Base-by-base conservation (phyloP, 2,113 vertebrate species). In the Macquaria australasica region DNA sequence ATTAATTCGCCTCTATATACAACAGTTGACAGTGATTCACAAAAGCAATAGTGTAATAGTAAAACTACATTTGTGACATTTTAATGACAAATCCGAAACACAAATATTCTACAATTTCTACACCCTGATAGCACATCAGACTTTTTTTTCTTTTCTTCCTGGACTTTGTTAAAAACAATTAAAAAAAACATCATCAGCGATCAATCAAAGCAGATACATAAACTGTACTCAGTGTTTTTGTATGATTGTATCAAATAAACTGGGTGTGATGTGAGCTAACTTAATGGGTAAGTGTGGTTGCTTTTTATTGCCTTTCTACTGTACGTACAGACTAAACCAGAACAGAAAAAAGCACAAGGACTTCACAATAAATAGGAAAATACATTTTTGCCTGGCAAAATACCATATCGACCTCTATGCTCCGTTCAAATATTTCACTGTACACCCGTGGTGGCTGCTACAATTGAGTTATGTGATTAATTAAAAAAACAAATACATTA, bases 311-410 rank as follows among this genome's bases (percentile, higher is more conserved):
- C 91, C 87, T 77, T 86, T 84, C 88, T 93, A 89, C 73, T 87
- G 86, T 84, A 90, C 87, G 77, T 80, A 81, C 84, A 86, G 74
- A 84, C 87, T 78, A 74, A 92, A 91, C 86, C 85, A 87, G 86
- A 92, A 86, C 82, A 92, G 79, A 79, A 85, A 87, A 93, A 90
- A 93, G 85, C 91, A 93, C 85, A 71, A 93, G 79, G 89, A 93
- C 90, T 86, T 92, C 91, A 95, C 93, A 95, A 96, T 96, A 96
- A 96, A 96, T 95, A 96, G 92, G 92, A 94, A 94, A 92, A 91
- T 87, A 92, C 89, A 91, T 90, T 89, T 48, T 94, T 79, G 89
- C 90, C 90, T 90, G 90, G 84, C 82, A 92, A 93, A 93, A 93
- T 78, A 91, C 87, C 87, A 81, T 77, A 91, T 87, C 64, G 25